phyloP scores from a whole-genome alignment of 1,140 invertebrate species.

The Brachionus calyciflorus region DNA sequence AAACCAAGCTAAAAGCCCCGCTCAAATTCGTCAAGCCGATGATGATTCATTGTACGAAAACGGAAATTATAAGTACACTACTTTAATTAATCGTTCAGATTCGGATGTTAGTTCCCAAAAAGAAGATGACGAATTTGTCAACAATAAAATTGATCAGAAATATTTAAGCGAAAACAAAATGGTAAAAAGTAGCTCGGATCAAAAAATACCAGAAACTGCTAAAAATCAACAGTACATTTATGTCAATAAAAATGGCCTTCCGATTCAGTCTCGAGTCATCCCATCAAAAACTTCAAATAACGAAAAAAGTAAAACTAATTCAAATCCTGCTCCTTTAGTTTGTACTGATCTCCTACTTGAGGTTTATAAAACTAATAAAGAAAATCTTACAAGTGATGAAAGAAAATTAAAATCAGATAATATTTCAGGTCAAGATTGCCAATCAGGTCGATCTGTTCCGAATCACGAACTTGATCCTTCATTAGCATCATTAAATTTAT shows the following conservation, averaged over 20 bases:
- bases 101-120: not conserved
- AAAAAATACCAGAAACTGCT: slow-evolving; percentile 24
- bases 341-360: slow-evolving; percentile 35
- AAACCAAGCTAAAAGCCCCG: too few relatives aligned
- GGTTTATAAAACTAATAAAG: slow-evolving; percentile 27
- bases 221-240: not conserved
- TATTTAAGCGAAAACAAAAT: not conserved
- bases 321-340: not conserved
- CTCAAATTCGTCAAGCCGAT: slow-evolving; percentile 7
- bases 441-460: slow-evolving; percentile 33
- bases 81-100: not conserved
- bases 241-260: slow-evolving; percentile 26
- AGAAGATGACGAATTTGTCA: not conserved
- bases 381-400: not conserved
- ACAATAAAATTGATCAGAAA: not conserved
- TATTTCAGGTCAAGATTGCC: not conserved
- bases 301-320: not conserved
- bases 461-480: not conserved
- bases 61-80: slow-evolving; percentile 26
- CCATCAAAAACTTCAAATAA: not conserved
- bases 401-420: not conserved
- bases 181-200: slow-evolving; percentile 7
- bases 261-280: not conserved
- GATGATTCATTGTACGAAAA: slow-evolving; percentile 14
- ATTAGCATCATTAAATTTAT: not conserved